These are phyloP conservation scores for Ligdia adustata DNA, from an alignment of 2,888 invertebrate genomes.

Conservation along the genomic window DNA sequence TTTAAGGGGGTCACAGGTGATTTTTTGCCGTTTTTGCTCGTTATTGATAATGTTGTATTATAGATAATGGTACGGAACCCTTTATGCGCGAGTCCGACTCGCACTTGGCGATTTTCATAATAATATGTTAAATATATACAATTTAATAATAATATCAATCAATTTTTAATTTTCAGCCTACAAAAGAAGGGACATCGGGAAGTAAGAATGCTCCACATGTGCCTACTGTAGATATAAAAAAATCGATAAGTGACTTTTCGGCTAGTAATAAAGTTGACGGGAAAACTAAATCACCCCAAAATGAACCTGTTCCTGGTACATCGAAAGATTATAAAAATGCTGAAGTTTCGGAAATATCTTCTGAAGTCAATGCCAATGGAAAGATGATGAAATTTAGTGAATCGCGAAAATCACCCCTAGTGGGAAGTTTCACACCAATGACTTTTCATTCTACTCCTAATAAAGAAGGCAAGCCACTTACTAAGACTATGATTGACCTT, in stretches of 20 bases:
- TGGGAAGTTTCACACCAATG: constrained; percentile 71
- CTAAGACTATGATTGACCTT: constrained; percentile 76
- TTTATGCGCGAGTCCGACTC: no score
- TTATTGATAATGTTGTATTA: no score
- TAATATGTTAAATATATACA: no score
- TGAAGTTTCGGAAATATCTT: constrained; percentile 48
- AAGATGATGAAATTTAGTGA: constrained; percentile 73
- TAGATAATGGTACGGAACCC: no score
- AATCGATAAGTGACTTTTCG: constrained; percentile 53
- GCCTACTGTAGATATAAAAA: constrained; percentile 62
- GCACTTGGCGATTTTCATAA: no score
- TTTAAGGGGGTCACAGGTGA: no score
- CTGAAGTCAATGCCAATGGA: constrained; percentile 63
- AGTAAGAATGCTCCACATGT: constrained; percentile 56
- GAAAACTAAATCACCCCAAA: constrained; percentile 44
- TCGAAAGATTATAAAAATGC: constrained; percentile 42
- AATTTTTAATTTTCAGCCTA: constrained; percentile 72
- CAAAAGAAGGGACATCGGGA: constrained; percentile 51
- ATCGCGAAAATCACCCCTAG: constrained; percentile 70
- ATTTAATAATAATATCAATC: no score
- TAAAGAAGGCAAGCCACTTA: constrained; percentile 74
- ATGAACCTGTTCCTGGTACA: constrained; percentile 40
- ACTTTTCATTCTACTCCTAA: constrained; percentile 77
- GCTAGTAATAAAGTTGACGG: constrained; percentile 55
- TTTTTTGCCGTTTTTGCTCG: no score